Evolutionary conservation across 2,888 invertebrate genomes (phyloP).

Genomic region (Corythucha ciliata): DNA sequence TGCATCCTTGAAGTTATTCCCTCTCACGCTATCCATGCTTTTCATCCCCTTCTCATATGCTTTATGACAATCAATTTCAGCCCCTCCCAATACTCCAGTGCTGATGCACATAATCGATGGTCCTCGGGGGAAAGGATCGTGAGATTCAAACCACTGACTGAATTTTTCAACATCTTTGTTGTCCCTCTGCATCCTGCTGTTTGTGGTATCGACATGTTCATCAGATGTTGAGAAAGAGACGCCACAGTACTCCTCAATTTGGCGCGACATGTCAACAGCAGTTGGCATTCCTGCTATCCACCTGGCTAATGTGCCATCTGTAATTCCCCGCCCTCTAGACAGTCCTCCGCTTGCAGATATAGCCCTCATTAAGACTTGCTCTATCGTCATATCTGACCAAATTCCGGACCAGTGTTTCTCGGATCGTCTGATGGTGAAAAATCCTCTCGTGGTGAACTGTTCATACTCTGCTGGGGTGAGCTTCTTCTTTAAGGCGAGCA

Average conservation of each 20-base stretch:
- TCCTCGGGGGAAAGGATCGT: slow-evolving; percentile 37
- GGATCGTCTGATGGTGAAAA: slow-evolving; percentile 21
- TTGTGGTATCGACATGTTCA: slow-evolving; percentile 17
- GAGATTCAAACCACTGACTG: slow-evolving; percentile 33
- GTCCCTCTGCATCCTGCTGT: slow-evolving; percentile 36
- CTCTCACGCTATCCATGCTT: slow-evolving; percentile 25
- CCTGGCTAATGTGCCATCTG: slow-evolving; percentile 29
- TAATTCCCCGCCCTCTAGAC: slow-evolving; percentile 35
- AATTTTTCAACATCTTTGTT: slow-evolving; percentile 35
- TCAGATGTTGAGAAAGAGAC: slow-evolving; percentile 13
- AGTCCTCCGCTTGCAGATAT: slow-evolving; percentile 36
- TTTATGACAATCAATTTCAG: slow-evolving; percentile 37
- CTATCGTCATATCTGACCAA: no score
- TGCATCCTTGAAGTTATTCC: slow-evolving; percentile 21
- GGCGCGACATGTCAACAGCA: slow-evolving; percentile 15
- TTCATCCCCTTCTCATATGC: slow-evolving; percentile 36
- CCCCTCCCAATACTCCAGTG: slow-evolving; percentile 37
- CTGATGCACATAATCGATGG: slow-evolving; percentile 36
- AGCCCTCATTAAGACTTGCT: slow-evolving; percentile 36
- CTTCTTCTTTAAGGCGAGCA: slow-evolving; percentile 15
- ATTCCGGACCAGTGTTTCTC: slow-evolving; percentile 24
- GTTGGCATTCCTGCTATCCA: slow-evolving; percentile 23
- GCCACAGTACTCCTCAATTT: slow-evolving; percentile 16
- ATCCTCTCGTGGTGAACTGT: slow-evolving; percentile 13
- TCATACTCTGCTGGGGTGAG: slow-evolving; percentile 10